Evolutionary conservation across 2,113 vertebrate species (phyloP), one percentile per base, ranked within the genome.

Genomic region (Zosterops japonicus): DNA sequence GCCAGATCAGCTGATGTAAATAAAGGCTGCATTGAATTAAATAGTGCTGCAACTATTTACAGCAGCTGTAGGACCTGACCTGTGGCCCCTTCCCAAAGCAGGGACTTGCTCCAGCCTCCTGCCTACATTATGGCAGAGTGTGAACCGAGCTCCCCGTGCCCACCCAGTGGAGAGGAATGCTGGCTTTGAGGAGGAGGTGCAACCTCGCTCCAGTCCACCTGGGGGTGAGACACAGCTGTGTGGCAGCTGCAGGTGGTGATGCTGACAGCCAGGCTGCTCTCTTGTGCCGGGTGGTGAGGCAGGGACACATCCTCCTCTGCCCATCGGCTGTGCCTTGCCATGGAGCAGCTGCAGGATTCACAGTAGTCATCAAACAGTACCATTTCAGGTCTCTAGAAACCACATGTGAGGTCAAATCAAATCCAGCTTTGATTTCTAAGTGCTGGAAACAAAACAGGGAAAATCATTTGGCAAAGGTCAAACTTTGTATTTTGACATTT

Each of bases 1-100:
- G 94, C 91, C 94, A 94, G 86, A 68, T 96, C 96, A 95, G 93
- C 89, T 93, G 95, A 92, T 87, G 86, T 89, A 97, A 96, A 97
- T 92, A 96, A 93, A 89, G 89, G 68, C 91, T 94, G 95, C 76
- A 63, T 78, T 92, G 94, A 93, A 95, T 94, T 96, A 94, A 94
- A 90, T 7, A 89, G 76, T 8, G 13, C 83, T 90, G 83, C 0
- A 33, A 78, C 76, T 93, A 74, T 89, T 96, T 94, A 89, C 94
- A 71, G 93, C 95, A 97, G 95, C 86, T 95, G 83, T 64, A 94
- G 91, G 93, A 90, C 86, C 68, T 67, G 89, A 87, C 93, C 72
- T 83, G 64, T 44, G 79, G 83, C 71, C 36, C 77, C 42, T 86
- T 93, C 80, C 47, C 63, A 28, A 84, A 71, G 52, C 35, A 56